Evolutionary conservation across 2,888 invertebrate species (phyloP), one percentile per base, ranked within the genome.

Genomic region (Platerodrilus igneus): DNA sequence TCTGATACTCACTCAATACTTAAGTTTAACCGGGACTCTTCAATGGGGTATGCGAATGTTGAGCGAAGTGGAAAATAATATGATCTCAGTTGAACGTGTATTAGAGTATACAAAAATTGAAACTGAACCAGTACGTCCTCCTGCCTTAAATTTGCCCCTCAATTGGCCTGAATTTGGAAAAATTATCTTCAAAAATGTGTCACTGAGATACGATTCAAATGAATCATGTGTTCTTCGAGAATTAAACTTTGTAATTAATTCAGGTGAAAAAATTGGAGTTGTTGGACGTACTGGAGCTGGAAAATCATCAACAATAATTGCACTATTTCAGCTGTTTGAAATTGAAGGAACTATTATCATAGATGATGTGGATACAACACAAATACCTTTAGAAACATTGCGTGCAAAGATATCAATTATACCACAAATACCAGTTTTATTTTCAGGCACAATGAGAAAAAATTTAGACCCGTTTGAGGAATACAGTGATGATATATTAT

Each of bases 241-340:
- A 58, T 64, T 85, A 13, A 80, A 77, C 55, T 71, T 83, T 19
- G 63, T 68, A 8, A 76, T 85, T 20, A 73, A 77, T 55, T 69
- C 79, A 15, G 78, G 77, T 21, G 77, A 80, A 72, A 84, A 84
- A 71, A 74, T 89, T 28, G 90, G 90, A 28, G 84, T 90, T 45
- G 88, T 89, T 2, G 91, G 92, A 0, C 76, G 91, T 34, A 92
- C 91, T 0, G 92, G 92, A 1, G 90, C 91, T 7, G 91, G 91
- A 10, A 90, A 90, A 63, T 86, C 86, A 0, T 87, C 88, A 0
- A 68, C 89, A 13, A 84, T 89, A 50, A 78, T 87, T 4, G 86
- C 91, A 1, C 69, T 95, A 13, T 94, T 94, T 67, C 77, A 90
- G 3, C 65, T 94, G 50, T 81, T 87, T 0, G 83, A 84, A 29